Base-by-base conservation (phyloP, 2,113 vertebrate species). In the Xiphophorus hellerii region DNA sequence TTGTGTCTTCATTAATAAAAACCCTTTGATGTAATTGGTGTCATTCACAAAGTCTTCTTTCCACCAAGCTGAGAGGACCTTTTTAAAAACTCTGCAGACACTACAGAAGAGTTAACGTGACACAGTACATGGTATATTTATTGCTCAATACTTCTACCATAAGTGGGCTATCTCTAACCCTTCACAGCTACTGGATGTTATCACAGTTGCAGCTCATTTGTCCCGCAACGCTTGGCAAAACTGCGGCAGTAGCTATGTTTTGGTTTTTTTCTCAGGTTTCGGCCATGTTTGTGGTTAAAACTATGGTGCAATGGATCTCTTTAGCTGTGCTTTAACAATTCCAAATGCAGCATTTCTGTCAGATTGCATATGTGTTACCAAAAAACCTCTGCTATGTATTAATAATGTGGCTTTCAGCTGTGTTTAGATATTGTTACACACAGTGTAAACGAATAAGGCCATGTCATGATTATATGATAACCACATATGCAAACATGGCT, bases 151-250 rank as follows among this genome's bases (percentile, higher is more conserved):
- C 29, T 74, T 9, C 12, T 51, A 30, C 35, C 5, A 30, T 22
- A 63, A 54, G 15, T 33, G 28, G 17, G 28, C 4, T 68, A 10
- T 54, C 11, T 62, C 11, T 37, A 33, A 75, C 10, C 58, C 27
- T 54, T 31, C 58, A 42, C 44, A 73, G 44, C 62, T 74, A 67
- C 58, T 44, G 44, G 39, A 58, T 63, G 15, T 76, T 60, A 68
- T 9, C 37, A 13, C 76, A 54, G 13, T 67, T 78, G 67, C 39
- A 74, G 66, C 54, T 35, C 39, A 81, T 70, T 42, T 71, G 44
- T 39, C 69, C 48, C 17, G 28, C 15, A 0, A 22, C 30, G 33
- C 54, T 66, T 28, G 28, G 25, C n/a, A 48, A 60, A 3, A 42
- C n/a, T 30, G 31, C 29, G 66, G 37, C 15, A 8, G 22, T 51